Base-by-base conservation (phyloP, 2,113 vertebrate species). In the Erpornis zantholeuca region DNA sequence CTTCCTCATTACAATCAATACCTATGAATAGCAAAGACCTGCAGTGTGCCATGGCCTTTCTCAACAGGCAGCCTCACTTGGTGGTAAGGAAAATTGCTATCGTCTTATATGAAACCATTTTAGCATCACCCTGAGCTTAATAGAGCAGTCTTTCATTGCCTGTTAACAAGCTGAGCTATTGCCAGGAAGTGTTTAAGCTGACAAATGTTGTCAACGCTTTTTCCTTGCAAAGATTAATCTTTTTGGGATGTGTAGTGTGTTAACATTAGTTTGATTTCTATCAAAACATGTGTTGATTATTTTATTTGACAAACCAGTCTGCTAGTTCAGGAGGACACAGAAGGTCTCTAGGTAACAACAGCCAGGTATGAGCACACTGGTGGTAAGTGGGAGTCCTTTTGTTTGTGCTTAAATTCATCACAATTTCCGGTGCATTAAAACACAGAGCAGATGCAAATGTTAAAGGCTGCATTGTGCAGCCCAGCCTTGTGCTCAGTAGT, bases 1-100 rank as follows among this genome's bases (percentile, higher is more conserved):
- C 87, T 96, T 96, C 95, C 95, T 98, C 96, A 98, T 98, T 98
- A 98, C 97, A 98, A 89, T 98, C 96, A 95, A 96, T 96, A 94
- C 84, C 95, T 86, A 97, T 97, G 98, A 98, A 98, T 96, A 97
- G 92, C 91, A 95, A 98, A 98, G 97, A 91, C 90, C 84, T 98
- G 96, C 96, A 95, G 96, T 11, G 60, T 45, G 9, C 89, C 97
- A 96, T 94, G 97, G 95, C 94, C 97, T 95, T 97, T 98, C 97
- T 98, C 95, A 61, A 97, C 11, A 83, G 97, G 98, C 95, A 96
- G 86, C 96, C 97, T 95, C 93, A 84, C 95, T 92, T 91, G 93
- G 95, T 98, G 97, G 97, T 96, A 94, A 96, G 66, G 96, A 90
- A 97, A 98, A 98, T 96, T 94, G 86, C 88, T 94, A 25, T 89